A percentile compares a stretch with the other conserved stretches of the same genome.
Conservation (phyloP, 1,140 invertebrate species). For the Tribolium madens region DNA sequence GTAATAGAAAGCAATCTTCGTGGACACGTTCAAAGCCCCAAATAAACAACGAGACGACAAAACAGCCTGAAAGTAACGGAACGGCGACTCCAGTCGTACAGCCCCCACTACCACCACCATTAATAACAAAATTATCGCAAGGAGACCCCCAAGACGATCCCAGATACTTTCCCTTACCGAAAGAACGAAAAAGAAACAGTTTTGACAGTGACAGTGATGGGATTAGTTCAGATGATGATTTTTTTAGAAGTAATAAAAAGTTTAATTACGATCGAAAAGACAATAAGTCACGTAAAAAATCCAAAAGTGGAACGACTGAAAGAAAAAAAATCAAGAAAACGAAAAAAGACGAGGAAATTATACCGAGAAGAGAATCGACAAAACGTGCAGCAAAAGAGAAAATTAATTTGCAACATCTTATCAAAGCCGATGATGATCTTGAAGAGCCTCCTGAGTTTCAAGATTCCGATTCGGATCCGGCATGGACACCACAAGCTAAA, state of each 20-base stretch:
- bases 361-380: slow-evolving; percentile 73
- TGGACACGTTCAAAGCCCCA: slow-evolving; percentile 69
- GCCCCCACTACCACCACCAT: slow-evolving; percentile 53
- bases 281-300: slow-evolving; percentile 18
- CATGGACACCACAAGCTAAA: slow-evolving; percentile 77
- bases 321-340: neutral
- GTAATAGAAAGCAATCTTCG: slow-evolving; percentile 71
- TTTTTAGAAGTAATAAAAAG: slow-evolving; percentile 63
- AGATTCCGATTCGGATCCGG: slow-evolving; percentile 79
- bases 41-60: slow-evolving; percentile 35
- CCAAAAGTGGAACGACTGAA: neutral
- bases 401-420: slow-evolving; percentile 66
- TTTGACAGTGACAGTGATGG: slow-evolving; percentile 78
- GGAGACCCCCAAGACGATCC: slow-evolving; percentile 75
- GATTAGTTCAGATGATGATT: slow-evolving; percentile 75
- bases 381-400: slow-evolving; percentile 77
- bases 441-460: slow-evolving; percentile 69
- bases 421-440: slow-evolving; percentile 67
- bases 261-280: slow-evolving; percentile 48
- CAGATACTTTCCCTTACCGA: slow-evolving; percentile 79
- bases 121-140: slow-evolving; percentile 62
- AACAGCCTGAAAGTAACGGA: slow-evolving; percentile 59
- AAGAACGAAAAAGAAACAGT: slow-evolving; percentile 75
- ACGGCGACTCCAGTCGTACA: slow-evolving; percentile 51
- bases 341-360: slow-evolving; percentile 49